Percentiles rank a stretch among this genome's conserved stretches.
Evolutionary conservation across 2,113 vertebrate genomes (phyloP).

Genomic region (Osmerus mordax): DNA sequence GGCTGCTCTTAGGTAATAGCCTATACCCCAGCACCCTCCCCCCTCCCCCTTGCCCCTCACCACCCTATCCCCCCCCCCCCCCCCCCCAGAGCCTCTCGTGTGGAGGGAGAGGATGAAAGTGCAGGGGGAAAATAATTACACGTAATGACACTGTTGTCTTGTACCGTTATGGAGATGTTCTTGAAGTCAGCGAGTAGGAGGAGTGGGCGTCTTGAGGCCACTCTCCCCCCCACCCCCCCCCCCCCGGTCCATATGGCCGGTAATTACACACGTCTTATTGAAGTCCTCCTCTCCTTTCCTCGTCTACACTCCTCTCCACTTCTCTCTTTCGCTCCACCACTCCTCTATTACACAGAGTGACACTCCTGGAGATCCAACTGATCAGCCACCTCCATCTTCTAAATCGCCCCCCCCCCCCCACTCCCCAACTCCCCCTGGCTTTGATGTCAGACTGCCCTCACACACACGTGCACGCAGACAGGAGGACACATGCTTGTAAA

Average conservation of each 20-base stretch:
- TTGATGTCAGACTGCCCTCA: constrained; percentile 78
- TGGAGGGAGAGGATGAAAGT: constrained; percentile 83
- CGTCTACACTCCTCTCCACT: constrained; percentile 61
- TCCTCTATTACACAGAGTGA: constrained; percentile 83
- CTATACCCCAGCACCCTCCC: constrained; percentile 1
- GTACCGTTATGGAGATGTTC: constrained; percentile 84
- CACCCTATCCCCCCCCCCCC: constrained; percentile 26
- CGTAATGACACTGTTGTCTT: constrained; percentile 97
- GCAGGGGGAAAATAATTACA: constrained; percentile 81
- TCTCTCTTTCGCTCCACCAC: constrained; percentile 48
- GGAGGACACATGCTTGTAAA: background rate
- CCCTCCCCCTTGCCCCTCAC: constrained; percentile 22
- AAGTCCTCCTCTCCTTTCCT: constrained; percentile 83
- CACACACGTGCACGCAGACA: background rate
- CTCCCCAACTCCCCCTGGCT: constrained; percentile 78
- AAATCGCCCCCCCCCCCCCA: constrained; percentile 67
- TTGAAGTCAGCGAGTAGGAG: constrained; percentile 80
- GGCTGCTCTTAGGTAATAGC: constrained; percentile 71
- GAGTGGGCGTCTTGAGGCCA: constrained; percentile 76
- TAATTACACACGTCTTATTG: constrained; percentile 95
- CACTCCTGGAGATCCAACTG: constrained; percentile 66
- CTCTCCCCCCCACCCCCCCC: constrained; percentile 66
- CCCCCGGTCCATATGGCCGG: constrained; percentile 79
- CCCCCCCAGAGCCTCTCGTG: constrained; percentile 59
- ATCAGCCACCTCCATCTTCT: constrained; percentile 63